Evolutionary conservation across 2,797 vertebrate genomes (phyloP).

Genomic region (Catamblyrhynchus diadema): DNA sequence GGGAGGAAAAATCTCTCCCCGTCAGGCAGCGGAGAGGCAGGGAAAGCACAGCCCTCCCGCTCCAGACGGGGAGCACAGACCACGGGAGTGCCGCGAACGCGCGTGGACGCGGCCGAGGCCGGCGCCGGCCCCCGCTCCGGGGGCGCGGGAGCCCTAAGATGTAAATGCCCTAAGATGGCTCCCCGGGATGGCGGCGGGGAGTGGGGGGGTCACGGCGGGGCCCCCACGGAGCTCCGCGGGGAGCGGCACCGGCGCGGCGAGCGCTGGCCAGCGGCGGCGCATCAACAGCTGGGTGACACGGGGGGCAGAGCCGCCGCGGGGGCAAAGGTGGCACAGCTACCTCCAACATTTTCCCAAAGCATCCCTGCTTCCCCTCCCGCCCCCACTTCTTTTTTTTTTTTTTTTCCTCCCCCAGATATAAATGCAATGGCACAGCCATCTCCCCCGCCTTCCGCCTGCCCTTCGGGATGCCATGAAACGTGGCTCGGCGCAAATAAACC

Average conservation of each 20-base stretch:
- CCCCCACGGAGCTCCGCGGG: background rate
- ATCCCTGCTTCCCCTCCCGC: background rate
- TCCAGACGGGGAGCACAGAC: background rate
- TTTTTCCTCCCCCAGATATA: background rate
- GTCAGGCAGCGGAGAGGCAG: background rate
- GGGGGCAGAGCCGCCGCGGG: background rate
- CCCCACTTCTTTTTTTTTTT: background rate
- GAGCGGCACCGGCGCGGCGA: background rate
- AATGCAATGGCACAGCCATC: background rate
- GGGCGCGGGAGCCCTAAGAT: background rate
- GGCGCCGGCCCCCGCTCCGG: background rate
- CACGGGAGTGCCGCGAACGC: background rate
- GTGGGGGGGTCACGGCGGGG: background rate
- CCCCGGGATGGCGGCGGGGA: slow-evolving; percentile 6
- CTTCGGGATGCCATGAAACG: slow-evolving; percentile 16
- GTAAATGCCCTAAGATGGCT: background rate
- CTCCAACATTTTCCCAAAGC: background rate
- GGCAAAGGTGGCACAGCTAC: background rate
- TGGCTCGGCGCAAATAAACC: background rate
- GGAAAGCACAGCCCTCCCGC: background rate
- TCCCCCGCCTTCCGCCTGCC: background rate
- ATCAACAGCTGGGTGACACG: background rate
- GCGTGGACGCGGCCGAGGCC: background rate
- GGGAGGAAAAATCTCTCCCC: background rate
- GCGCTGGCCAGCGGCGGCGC: background rate